A percentile compares a stretch with the other conserved stretches of the same genome.
These are phyloP conservation scores for Geotrupes spiniger DNA, from an alignment of 2,888 invertebrate species.

Conservation along the genomic window DNA sequence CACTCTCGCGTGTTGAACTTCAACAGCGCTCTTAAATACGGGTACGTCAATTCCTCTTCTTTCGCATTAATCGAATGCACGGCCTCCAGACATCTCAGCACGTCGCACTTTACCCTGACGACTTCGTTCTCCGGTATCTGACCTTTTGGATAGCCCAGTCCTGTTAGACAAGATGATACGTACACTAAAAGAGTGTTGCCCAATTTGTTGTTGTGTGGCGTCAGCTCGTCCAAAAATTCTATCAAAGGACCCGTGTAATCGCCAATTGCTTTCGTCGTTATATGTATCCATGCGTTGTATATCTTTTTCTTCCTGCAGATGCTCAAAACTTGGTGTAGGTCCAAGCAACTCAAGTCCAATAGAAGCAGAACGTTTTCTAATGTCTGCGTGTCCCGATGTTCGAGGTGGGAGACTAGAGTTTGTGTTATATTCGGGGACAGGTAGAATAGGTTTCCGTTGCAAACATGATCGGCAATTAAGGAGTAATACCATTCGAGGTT, in stretches of 20 bases:
- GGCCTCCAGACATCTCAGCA: slow-evolving; percentile 67
- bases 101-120: slow-evolving; percentile 68
- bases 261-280: slow-evolving; percentile 72
- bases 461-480: slow-evolving; percentile 68
- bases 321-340: slow-evolving; percentile 68
- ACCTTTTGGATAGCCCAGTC: slow-evolving; percentile 77
- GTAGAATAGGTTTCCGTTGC: slow-evolving; percentile 58
- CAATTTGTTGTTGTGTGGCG: slow-evolving; percentile 55
- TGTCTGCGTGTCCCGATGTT: slow-evolving; percentile 56
- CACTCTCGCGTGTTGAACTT: slow-evolving; percentile 83
- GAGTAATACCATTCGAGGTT: slow-evolving; percentile 59
- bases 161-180: slow-evolving; percentile 83
- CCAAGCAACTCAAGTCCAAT: slow-evolving; percentile 70
- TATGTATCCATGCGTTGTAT: slow-evolving; percentile 70
- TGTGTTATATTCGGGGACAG: slow-evolving; percentile 71
- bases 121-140: slow-evolving; percentile 63
- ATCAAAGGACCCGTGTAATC: slow-evolving; percentile 75
- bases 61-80: slow-evolving; percentile 63
- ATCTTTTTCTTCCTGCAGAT: slow-evolving; percentile 57
- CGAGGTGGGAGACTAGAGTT: slow-evolving; percentile 67
- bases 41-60: slow-evolving; percentile 65
- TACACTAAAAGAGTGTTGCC: slow-evolving; percentile 85
- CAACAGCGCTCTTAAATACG: slow-evolving; percentile 70
- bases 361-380: slow-evolving; percentile 71
- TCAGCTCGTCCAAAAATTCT: slow-evolving; percentile 59